Evolutionary conservation across 2,797 vertebrate species (phyloP).

Genomic region (Holocentrus rufus): DNA sequence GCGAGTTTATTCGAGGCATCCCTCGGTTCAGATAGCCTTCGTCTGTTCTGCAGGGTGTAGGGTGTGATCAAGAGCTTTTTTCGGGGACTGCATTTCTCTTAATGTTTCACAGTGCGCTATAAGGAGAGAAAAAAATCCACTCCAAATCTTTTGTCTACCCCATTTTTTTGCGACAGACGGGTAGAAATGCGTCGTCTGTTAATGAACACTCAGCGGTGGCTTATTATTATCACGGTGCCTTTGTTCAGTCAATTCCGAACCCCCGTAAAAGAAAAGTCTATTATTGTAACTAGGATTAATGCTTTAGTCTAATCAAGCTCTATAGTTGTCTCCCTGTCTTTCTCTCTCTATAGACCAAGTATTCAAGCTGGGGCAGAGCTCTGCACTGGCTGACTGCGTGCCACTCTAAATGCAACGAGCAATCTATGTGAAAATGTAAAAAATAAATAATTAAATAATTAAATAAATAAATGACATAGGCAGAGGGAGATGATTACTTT

Average conservation of each 20-base stretch:
- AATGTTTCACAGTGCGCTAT: conserved; percentile 65
- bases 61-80: conserved; percentile 85
- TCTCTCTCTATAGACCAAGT: conserved; percentile 45
- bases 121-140: conserved; percentile 18
- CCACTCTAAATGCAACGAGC: conserved; percentile 65
- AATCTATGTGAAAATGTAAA: conserved; percentile 55
- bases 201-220: conserved; percentile 28
- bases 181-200: conserved; percentile 54
- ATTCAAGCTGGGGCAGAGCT: conserved; percentile 47
- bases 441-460: no score
- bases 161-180: background rate
- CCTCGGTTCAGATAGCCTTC: conserved; percentile 58
- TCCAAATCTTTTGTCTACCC: conserved; percentile 12
- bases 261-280: conserved; percentile 36
- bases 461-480: conserved; percentile 54
- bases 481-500: conserved; percentile 38
- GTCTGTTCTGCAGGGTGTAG: conserved; percentile 87
- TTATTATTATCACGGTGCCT: conserved; percentile 38
- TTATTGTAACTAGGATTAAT: conserved; percentile 54
- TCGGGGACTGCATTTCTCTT: conserved; percentile 72
- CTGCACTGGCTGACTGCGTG: conserved; percentile 60
- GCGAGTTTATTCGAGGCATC: conserved; percentile 68
- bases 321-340: conserved; percentile 19
- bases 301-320: conserved; percentile 56
- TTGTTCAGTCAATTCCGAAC: conserved; percentile 57